These are phyloP conservation scores for Petrolisthes cinctipes DNA, from an alignment of 2,888 invertebrate species.

Conservation along the genomic window DNA sequence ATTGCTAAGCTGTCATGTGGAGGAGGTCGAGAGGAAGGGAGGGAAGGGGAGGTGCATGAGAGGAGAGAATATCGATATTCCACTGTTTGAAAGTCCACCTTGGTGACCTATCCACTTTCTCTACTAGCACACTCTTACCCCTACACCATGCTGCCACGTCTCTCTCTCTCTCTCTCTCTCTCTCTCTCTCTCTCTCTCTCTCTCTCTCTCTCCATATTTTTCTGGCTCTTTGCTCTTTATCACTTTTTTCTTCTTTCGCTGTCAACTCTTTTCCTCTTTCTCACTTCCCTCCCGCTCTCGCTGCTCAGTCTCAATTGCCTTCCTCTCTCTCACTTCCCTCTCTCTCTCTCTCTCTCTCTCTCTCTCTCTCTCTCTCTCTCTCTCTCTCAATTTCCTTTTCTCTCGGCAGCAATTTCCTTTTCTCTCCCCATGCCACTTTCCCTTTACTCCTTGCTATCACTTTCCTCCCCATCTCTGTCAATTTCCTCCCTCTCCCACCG, in stretches of 20 bases:
- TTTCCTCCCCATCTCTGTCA: background rate
- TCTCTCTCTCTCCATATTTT: background rate
- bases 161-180: background rate
- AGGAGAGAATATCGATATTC: no score
- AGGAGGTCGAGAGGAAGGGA: no score
- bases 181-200: background rate
- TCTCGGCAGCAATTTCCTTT: background rate
- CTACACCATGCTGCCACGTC: background rate
- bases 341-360: constrained; percentile 5
- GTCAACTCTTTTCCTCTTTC: background rate
- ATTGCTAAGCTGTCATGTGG: no score
- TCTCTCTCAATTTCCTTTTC: background rate
- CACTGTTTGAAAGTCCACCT: background rate
- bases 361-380: background rate
- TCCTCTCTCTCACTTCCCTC: background rate
- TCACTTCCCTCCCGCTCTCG: background rate
- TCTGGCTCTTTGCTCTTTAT: background rate
- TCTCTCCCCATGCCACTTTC: background rate
- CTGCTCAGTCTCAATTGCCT: background rate
- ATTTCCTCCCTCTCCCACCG: background rate
- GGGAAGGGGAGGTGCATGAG: no score
- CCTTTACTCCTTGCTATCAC: background rate
- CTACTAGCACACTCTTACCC: background rate
- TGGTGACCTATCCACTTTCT: background rate
- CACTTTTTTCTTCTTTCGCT: background rate